Evolutionary conservation across 1,140 invertebrate species (phyloP), one percentile per base, ranked within the genome.

Genomic region (Carposina sasakii): DNA sequence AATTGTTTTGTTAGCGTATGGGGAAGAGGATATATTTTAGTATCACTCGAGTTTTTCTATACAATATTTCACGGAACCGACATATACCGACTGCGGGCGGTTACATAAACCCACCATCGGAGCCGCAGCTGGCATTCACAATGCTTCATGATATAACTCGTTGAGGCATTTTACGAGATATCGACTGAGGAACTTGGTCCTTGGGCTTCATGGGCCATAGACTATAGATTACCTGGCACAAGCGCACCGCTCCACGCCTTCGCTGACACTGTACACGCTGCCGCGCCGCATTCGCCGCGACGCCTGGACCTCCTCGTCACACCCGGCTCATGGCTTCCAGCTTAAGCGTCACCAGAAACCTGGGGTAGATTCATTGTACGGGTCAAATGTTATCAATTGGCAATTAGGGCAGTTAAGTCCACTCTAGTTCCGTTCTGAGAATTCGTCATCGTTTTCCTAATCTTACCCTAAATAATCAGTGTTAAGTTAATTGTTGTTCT

Each of bases 221-320:
- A n/a, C n/a, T n/a, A n/a, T n/a, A n/a, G 16, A 8, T 24, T 67
- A 79, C 75, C 79, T 77, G 58, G 72, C 60, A 62, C 76, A 81
- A 54, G 69, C 67, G 66, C 79, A 83, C 71, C 79, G 70, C 71
- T 81, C 79, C 69, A 83, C 64, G 30, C 76, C 75, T 60, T 81
- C 79, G 66, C 76, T 70, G 48, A 79, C 76, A 48, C 79, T 83
- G 61, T 81, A 83, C 42, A 81, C 74, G 53, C 79, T 81, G 54
- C 69, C 74, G 49, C 78, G 73, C 67, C 76, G 73, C 78, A 82
- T 82, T 54, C 71, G 71, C 60, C 52, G 54, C 54, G n/a, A n/a
- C n/a, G n/a, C n/a, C n/a, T 55, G 41, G 48, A 30, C 53, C 45
- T 13, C 28, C 52, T 41, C 57, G 63, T 70, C 63, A 67, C 54